Conservation (phyloP, 64 coral and sea anemone genomes). For the Pocillopora verrucosa region DNA sequence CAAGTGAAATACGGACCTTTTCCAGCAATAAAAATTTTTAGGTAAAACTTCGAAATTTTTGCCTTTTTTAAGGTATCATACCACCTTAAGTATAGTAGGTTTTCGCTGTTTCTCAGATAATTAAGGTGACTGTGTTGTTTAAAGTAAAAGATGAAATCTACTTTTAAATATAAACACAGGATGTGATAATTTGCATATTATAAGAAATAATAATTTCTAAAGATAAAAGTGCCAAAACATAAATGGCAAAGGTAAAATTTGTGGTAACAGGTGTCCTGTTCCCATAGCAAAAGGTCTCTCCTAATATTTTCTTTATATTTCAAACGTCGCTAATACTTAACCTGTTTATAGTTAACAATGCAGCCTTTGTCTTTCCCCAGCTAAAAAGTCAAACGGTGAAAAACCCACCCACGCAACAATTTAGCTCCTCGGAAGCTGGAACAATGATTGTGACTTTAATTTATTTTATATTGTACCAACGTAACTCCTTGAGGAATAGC, state of each 20-base stretch:
- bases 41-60: no score
- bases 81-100: not conserved
- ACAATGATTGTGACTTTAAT: no score
- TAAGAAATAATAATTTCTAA: not conserved
- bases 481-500: no score
- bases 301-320: not conserved
- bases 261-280: not conserved
- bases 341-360: not conserved
- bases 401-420: no score
- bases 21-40: no score
- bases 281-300: not conserved
- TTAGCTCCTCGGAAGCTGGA: no score
- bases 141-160: not conserved
- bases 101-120: not conserved
- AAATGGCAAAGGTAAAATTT: not conserved
- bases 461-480: no score
- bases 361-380: not conserved
- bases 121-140: not conserved
- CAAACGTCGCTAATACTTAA: not conserved
- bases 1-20: no score
- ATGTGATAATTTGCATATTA: slow-evolving; percentile 1
- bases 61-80: no score
- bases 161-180: slow-evolving; percentile 1
- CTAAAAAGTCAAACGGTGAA: no score
- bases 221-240: not conserved